Evolutionary conservation across 2,888 invertebrate species (phyloP).

Genomic region (Xiphydria camelus): DNA sequence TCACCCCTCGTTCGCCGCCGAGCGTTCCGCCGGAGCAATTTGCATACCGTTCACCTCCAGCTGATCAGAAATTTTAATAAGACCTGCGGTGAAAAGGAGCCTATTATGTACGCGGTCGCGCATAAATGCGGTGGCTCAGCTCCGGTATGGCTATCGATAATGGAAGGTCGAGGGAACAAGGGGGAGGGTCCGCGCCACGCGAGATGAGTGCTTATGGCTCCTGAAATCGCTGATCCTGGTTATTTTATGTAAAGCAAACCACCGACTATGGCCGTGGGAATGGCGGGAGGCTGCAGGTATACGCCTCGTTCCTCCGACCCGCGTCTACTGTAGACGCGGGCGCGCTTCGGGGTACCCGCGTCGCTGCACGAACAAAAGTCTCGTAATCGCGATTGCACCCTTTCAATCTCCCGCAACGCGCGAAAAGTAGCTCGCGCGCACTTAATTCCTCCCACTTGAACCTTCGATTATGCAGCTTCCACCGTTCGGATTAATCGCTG

Average conservation of each 20-base stretch:
- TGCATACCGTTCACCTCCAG: slow-evolving; percentile 59
- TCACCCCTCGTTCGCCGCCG: slow-evolving; percentile 12
- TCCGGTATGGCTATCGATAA: slow-evolving; percentile 28
- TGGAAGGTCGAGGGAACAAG: slow-evolving; percentile 19
- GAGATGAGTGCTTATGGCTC: slow-evolving; percentile 18
- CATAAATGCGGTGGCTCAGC: slow-evolving; percentile 37
- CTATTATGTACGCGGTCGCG: slow-evolving; percentile 34
- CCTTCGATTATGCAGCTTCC: no score
- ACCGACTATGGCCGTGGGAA: slow-evolving; percentile 17
- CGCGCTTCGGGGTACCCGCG: background rate
- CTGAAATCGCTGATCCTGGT: slow-evolving; percentile 32
- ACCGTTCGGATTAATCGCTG: no score
- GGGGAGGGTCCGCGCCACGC: slow-evolving; percentile 9
- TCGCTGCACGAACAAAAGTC: background rate
- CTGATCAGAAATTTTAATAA: slow-evolving; percentile 62
- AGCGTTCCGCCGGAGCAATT: slow-evolving; percentile 53
- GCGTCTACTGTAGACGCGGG: no score
- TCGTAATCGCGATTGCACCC: background rate
- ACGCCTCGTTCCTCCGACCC: no score
- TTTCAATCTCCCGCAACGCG: background rate
- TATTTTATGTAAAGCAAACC: slow-evolving; percentile 29
- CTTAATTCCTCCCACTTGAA: background rate
- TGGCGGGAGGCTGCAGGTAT: slow-evolving; percentile 14
- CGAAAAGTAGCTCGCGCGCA: background rate
- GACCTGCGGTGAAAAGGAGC: slow-evolving; percentile 45